Percentiles rank a stretch among this genome's conserved stretches.
These are phyloP conservation scores for Endotricha flammealis DNA, from an alignment of 2,888 invertebrate genomes.

Conservation along the genomic window DNA sequence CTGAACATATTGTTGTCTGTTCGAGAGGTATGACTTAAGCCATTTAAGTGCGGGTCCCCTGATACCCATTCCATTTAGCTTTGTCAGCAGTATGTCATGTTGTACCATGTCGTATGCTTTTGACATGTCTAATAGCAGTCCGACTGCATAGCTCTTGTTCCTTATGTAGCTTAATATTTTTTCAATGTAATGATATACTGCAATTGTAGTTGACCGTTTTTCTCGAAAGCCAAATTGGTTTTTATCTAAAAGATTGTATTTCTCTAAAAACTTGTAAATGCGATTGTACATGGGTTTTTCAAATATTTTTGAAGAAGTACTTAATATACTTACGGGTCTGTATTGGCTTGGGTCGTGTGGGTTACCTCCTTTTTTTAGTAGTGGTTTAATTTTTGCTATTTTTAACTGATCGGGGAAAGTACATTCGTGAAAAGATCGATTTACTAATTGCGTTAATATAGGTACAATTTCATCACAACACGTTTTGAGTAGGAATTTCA, in stretches of 20 bases:
- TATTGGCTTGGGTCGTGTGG: not conserved
- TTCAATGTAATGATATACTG: not conserved
- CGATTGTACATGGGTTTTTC: conserved; percentile 2
- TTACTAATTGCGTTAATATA: conserved; percentile 2
- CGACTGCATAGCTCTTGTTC: not conserved
- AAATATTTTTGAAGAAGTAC: conserved; percentile 8
- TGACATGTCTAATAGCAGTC: not conserved
- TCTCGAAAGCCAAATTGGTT: conserved; percentile 4
- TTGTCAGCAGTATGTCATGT: not conserved
- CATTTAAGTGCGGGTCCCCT: not conserved
- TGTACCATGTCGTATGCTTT: conserved; percentile 1
- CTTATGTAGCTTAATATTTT: not conserved
- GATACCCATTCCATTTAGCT: not conserved
- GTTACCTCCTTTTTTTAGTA: conserved; percentile 4
- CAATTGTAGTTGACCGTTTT: conserved; percentile 2
- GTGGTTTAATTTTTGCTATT: conserved; percentile 3
- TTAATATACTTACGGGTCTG: conserved; percentile 4
- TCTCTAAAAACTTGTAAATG: conserved; percentile 5
- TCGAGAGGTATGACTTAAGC: not conserved
- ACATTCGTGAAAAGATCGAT: conserved; percentile 4
- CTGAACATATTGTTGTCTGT: conserved; percentile 1
- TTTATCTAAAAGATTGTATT: conserved; percentile 2
- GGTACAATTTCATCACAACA: not conserved
- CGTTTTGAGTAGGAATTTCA: not conserved
- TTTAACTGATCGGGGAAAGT: conserved; percentile 5